These are phyloP conservation scores for Gyrodactylus bullatarudis DNA, from an alignment of 1,140 invertebrate genomes.

Conservation along the genomic window DNA sequence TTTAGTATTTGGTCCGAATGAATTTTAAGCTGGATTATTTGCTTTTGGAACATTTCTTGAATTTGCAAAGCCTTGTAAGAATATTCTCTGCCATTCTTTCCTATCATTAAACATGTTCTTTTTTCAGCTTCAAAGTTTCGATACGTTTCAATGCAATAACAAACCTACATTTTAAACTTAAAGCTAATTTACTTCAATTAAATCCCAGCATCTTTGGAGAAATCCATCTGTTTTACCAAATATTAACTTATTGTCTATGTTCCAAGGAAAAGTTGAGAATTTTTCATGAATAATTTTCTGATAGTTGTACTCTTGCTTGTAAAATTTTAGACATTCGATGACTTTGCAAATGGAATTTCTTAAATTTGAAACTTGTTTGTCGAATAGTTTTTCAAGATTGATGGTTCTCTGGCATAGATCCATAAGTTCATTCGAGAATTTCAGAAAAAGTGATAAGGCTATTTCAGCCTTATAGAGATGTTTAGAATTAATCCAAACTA, in stretches of 20 bases:
- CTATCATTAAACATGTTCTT: neutral
- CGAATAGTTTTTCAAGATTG: neutral
- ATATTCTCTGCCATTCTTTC: neutral
- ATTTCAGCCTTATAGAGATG: neutral
- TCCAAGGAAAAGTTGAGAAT: neutral
- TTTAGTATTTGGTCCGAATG: neutral
- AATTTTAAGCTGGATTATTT: neutral
- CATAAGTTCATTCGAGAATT: neutral
- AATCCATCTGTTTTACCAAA: neutral
- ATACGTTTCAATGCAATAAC: neutral
- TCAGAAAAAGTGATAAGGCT: neutral
- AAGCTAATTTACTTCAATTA: neutral
- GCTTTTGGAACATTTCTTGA: neutral
- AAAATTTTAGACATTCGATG: neutral
- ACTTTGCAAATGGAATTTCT: neutral
- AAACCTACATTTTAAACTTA: too few relatives aligned
- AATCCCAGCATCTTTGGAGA: neutral
- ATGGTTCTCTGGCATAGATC: neutral
- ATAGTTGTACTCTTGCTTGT: neutral
- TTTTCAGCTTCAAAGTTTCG: neutral
- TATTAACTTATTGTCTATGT: neutral
- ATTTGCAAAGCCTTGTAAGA: neutral
- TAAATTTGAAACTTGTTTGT: neutral
- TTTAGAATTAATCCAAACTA: neutral
- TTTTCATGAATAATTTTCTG: neutral